These are phyloP conservation scores for Agrochola litura DNA, from an alignment of 2,888 invertebrate genomes.

Conservation along the genomic window DNA sequence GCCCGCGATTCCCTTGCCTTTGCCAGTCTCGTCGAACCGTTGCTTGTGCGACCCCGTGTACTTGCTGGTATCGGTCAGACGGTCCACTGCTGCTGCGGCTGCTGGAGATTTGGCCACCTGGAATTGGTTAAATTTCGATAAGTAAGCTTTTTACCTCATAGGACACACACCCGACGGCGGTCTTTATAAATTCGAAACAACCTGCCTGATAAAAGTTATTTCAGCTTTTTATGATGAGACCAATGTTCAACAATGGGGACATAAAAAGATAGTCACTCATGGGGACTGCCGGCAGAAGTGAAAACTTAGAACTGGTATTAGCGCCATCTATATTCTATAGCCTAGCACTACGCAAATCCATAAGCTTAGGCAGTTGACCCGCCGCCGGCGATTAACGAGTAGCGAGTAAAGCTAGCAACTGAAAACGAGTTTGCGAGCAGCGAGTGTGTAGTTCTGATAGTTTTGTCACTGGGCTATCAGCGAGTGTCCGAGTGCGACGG, in stretches of 20 bases:
- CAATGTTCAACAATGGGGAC: background rate
- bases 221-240: too few relatives aligned
- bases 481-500: too few relatives aligned
- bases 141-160: background rate
- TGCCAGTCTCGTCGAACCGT: constrained; percentile 95
- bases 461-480: too few relatives aligned
- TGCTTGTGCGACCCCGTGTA: constrained; percentile 97
- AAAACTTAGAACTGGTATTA: too few relatives aligned
- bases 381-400: too few relatives aligned
- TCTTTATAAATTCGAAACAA: background rate
- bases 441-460: too few relatives aligned
- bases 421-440: too few relatives aligned
- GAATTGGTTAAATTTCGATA: constrained; percentile 43
- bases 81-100: constrained; percentile 92
- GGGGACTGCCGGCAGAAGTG: too few relatives aligned
- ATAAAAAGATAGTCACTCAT: background rate
- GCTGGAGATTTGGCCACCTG: constrained; percentile 86
- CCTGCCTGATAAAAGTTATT: background rate
- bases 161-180: background rate
- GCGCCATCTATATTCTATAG: too few relatives aligned
- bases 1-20: constrained; percentile 96
- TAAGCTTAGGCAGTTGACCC: too few relatives aligned
- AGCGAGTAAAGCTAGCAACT: too few relatives aligned
- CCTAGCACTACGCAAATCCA: too few relatives aligned
- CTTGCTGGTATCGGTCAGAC: constrained; percentile 96